These are phyloP conservation scores for Cairina moschata DNA, from an alignment of 2,113 vertebrate genomes.

Conservation along the genomic window DNA sequence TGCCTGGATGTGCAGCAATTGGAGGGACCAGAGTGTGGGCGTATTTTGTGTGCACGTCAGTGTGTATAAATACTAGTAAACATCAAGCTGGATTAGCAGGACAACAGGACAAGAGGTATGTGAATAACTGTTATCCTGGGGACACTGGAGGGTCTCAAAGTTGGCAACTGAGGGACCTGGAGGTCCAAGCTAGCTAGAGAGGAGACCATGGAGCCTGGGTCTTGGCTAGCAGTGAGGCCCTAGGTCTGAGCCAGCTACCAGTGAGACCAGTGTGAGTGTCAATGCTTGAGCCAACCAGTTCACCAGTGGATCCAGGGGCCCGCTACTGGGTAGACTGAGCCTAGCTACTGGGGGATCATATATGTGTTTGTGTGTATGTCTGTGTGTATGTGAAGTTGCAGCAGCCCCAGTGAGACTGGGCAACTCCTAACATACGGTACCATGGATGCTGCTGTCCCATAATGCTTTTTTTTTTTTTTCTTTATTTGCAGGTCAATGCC, in stretches of 20 bases:
- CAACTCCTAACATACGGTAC: not conserved
- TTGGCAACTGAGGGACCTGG: not conserved
- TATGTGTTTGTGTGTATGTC: not conserved
- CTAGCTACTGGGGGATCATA: not conserved
- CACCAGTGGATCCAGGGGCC: not conserved
- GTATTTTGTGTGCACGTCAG: not conserved
- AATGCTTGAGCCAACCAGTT: not conserved
- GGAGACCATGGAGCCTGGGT: not conserved
- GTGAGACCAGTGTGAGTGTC: not conserved
- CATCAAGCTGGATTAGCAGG: not conserved
- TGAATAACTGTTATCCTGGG: not conserved
- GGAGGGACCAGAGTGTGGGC: no score
- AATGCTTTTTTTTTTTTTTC: not conserved
- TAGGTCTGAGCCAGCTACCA: not conserved
- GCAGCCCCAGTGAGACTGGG: not conserved
- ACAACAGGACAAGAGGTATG: not conserved
- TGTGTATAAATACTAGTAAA: not conserved
- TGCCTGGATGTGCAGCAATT: not conserved
- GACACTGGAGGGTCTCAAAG: fast-evolving
- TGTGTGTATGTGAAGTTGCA: not conserved
- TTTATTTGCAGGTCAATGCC: conserved; percentile 84
- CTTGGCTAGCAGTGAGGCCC: not conserved
- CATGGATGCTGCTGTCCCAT: fast-evolving
- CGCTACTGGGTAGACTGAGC: not conserved
- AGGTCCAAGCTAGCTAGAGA: not conserved